Conservation (phyloP, 2,113 vertebrate species). For the Anolis sagrei region DNA sequence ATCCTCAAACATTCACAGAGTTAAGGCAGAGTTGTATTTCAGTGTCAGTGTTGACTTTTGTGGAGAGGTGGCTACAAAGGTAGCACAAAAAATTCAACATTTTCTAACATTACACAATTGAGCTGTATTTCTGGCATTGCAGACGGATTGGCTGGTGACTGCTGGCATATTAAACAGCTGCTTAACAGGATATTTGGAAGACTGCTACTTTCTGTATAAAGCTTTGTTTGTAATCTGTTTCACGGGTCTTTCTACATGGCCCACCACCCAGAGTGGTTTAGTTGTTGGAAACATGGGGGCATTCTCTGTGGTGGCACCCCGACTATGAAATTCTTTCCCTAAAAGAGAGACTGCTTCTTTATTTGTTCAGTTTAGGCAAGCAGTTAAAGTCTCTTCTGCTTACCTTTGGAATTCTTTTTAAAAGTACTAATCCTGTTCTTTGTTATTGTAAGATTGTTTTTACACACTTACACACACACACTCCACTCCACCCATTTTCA, state of each 20-base stretch:
- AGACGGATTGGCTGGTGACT: too few species aligned
- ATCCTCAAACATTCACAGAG: too few species aligned
- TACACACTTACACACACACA: too few species aligned
- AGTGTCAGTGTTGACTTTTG: too few species aligned
- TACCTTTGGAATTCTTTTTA: background rate
- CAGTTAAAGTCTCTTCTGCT: background rate
- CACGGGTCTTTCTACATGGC: background rate
- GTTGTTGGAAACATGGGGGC: background rate
- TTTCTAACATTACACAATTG: too few species aligned
- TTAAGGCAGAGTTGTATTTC: too few species aligned
- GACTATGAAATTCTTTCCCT: background rate
- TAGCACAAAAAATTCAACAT: too few species aligned
- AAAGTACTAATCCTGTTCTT: too few species aligned
- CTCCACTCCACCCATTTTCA: background rate
- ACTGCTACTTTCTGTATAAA: background rate
- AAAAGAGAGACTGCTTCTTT: background rate
- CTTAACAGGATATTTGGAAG: background rate
- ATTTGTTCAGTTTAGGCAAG: background rate
- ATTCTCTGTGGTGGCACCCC: background rate
- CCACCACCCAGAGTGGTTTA: too few species aligned
- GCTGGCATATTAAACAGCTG: background rate
- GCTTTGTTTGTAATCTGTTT: background rate
- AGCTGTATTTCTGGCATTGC: too few species aligned
- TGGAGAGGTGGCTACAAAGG: too few species aligned
- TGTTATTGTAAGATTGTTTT: background rate